Base-by-base conservation (phyloP, 2,888 invertebrate genomes). In the Gymnocheta viridis region DNA sequence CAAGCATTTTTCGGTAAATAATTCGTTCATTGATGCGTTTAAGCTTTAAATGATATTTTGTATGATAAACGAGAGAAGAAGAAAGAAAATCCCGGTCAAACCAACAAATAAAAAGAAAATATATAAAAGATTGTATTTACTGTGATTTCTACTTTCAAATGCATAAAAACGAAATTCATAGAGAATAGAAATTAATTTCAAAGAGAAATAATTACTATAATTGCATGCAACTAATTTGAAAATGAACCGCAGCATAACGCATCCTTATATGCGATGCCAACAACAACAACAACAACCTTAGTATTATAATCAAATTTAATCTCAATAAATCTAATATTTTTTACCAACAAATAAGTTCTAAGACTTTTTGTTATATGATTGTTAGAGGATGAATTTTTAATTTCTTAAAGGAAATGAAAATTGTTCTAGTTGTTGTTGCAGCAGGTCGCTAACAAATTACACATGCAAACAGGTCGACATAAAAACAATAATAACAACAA, bases 191-290 rank as follows among this genome's bases (percentile, higher is more conserved):
- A 2, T 38, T 51, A 47, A 58, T 44, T 24, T n/a, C n/a, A 85
- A 56, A 78, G 66, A 60, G 70, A 54, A 82, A 85, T 86, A 87
- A 86, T 87, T 87, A 87, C 83, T 74, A 82, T 87, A 87, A 87
- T 87, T 87, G 86, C 87, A 85, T 82, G 85, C 86, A 85, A 85
- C 86, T 86, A 86, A 86, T 87, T 86, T 86, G 72, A 82, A 86
- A 77, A 64, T 85, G 82, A 76, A 81, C 80, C 82, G 81, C 82
- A 81, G 76, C 85, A 82, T 72, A 79, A 76, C 56, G 78, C 82
- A 78, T 83, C 70, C 76, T 82, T 62, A 74, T 14, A 24, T 44
- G 24, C 56, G 32, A 64, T 41, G 49, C 69, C 38, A 64, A 35
- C 70, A 77, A 44, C 64, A 27, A 32, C 35, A 22, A 17, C 14